Conservation (phyloP, 2,113 vertebrate species). For the Gadus chalcogrammus region DNA sequence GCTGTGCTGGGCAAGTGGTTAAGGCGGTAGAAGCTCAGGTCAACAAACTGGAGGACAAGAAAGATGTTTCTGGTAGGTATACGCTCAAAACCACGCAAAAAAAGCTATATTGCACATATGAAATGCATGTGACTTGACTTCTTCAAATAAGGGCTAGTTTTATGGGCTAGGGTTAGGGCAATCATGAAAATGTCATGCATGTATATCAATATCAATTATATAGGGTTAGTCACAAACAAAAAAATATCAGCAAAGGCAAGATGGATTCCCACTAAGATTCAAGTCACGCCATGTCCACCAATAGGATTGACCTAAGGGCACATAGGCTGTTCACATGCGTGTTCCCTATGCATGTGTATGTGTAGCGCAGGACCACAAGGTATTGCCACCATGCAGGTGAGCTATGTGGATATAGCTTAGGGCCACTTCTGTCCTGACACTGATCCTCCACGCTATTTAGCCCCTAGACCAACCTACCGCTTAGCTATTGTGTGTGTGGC, state of each 20-base stretch:
- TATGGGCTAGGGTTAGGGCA: too few relatives aligned
- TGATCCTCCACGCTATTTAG: constrained; percentile 58
- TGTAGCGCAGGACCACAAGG: too few relatives aligned
- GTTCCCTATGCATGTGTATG: too few relatives aligned
- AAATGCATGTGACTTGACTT: neutral
- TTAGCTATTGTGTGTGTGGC: too few relatives aligned
- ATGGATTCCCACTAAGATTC: neutral
- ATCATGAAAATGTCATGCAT: neutral
- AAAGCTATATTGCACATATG: neutral
- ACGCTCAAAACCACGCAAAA: neutral
- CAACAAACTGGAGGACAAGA: constrained; percentile 91
- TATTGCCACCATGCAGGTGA: too few relatives aligned
- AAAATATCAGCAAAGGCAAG: too few relatives aligned
- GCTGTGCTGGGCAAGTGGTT: constrained; percentile 86
- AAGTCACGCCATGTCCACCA: neutral
- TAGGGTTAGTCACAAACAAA: too few relatives aligned
- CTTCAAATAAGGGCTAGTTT: too few relatives aligned
- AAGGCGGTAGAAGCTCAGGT: constrained; percentile 86
- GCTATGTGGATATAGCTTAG: constrained; percentile 39
- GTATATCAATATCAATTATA: neutral
- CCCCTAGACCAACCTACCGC: constrained; percentile 43
- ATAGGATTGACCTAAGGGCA: neutral
- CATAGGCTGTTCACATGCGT: too few relatives aligned
- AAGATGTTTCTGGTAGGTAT: constrained; percentile 84
- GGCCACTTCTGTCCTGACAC: constrained; percentile 59